Conservation (phyloP, 2,113 vertebrate species). For the Colinus virginianus region DNA sequence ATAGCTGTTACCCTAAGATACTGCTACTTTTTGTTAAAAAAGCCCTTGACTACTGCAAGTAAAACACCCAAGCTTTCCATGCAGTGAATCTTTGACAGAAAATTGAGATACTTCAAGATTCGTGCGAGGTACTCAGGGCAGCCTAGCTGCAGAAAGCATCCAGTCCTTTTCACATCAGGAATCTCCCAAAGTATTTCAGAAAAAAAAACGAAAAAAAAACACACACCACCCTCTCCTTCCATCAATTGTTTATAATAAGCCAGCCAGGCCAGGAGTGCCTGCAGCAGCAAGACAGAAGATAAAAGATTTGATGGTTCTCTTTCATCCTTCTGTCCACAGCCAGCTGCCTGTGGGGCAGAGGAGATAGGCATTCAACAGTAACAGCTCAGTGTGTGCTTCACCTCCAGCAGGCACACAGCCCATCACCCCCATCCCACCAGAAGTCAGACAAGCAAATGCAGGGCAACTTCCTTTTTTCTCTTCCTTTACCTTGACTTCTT, state of each 20-base stretch:
- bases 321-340: neutral
- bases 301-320: constrained; percentile 21
- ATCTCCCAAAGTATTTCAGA: neutral
- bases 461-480: neutral
- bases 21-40: neutral
- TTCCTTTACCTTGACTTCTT: neutral
- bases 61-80: neutral
- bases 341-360: neutral
- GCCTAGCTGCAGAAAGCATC: neutral
- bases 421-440: neutral
- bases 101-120: neutral
- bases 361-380: neutral
- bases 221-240: neutral
- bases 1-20: neutral
- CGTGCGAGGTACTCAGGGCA: neutral
- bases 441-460: neutral
- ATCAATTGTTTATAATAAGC: neutral
- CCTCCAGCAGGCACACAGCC: neutral
- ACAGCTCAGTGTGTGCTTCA: neutral
- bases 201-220: constrained; percentile 25
- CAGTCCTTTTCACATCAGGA: neutral
- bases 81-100: neutral
- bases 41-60: neutral
- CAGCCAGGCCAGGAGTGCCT: constrained; percentile 5
- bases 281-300: constrained; percentile 19